Percentiles rank a stretch among this genome's conserved stretches.
phyloP scores from a whole-genome alignment of 2,113 vertebrate species.

The Proterorhinus semilunaris region DNA sequence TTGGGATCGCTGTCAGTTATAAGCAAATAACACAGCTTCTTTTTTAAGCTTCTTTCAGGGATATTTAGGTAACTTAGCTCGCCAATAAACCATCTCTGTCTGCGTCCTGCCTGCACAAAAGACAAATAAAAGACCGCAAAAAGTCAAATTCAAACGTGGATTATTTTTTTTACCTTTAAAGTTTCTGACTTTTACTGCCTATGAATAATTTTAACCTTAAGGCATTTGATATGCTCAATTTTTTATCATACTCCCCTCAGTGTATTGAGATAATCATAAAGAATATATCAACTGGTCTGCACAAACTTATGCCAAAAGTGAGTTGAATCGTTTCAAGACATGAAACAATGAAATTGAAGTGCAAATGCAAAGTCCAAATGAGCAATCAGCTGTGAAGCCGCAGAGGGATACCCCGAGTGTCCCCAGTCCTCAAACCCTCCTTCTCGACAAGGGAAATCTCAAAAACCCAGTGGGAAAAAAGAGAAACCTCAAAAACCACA shows the following conservation, averaged over 20 bases:
- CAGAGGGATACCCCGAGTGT: no score
- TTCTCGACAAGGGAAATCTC: no score
- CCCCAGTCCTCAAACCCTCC: no score
- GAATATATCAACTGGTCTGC: neutral
- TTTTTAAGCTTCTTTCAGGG: conserved; percentile 9
- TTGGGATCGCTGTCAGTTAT: conserved; percentile 52
- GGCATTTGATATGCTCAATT: neutral
- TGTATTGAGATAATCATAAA: neutral
- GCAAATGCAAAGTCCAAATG: neutral
- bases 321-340: no score
- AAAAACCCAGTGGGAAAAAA: no score
- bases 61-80: conserved; percentile 6
- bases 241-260: neutral
- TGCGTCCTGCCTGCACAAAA: neutral
- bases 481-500: no score
- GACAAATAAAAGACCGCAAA: neutral
- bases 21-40: conserved; percentile 20
- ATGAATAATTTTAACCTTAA: neutral
- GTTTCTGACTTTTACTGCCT: neutral
- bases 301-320: neutral
- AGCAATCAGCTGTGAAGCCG: no score
- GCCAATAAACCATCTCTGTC: neutral
- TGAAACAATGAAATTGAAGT: no score
- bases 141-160: neutral
- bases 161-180: neutral